A percentile compares a stretch with the other conserved stretches of the same genome.
phyloP scores from a whole-genome alignment of 2,113 vertebrate genomes.

The Ailurus styani region DNA sequence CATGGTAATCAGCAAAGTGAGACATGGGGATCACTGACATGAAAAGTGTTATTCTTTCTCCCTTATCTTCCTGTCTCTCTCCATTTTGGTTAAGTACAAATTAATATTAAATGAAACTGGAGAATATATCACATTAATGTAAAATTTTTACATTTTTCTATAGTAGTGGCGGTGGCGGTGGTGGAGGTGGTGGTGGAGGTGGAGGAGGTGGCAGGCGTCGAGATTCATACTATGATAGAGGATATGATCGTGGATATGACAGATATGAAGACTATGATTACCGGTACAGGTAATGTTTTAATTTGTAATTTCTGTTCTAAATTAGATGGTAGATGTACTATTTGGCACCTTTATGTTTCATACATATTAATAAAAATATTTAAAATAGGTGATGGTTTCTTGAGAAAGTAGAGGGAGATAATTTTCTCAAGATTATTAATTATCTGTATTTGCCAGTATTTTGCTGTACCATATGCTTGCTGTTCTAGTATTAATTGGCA shows the following conservation, averaged over 20 bases:
- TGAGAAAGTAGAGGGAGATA: not conserved
- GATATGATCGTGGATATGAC: constrained; percentile 91
- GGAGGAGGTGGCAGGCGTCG: constrained; percentile 86
- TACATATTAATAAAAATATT: not conserved
- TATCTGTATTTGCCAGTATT: not conserved
- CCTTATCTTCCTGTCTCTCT: not conserved
- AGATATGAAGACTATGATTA: constrained; percentile 94
- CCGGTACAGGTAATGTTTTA: constrained; percentile 86
- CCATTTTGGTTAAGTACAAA: not conserved
- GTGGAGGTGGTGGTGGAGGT: constrained; percentile 60
- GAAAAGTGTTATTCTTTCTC: not conserved
- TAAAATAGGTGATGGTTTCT: not conserved
- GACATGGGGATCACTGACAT: not conserved
- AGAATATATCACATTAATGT: constrained; percentile 24
- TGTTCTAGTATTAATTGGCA: not conserved
- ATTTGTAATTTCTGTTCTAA: not conserved
- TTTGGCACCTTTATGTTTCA: not conserved
- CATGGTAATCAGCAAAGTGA: not conserved
- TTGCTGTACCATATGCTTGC: not conserved
- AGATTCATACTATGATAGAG: constrained; percentile 89
- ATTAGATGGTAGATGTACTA: not conserved
- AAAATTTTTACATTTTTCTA: not conserved
- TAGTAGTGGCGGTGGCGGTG: constrained; percentile 82
- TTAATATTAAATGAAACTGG: constrained; percentile 32
- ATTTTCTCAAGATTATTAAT: not conserved